A percentile compares a stretch with the other conserved stretches of the same genome.
Evolutionary conservation across 2,113 vertebrate species (phyloP).

Genomic region (Apus apus): DNA sequence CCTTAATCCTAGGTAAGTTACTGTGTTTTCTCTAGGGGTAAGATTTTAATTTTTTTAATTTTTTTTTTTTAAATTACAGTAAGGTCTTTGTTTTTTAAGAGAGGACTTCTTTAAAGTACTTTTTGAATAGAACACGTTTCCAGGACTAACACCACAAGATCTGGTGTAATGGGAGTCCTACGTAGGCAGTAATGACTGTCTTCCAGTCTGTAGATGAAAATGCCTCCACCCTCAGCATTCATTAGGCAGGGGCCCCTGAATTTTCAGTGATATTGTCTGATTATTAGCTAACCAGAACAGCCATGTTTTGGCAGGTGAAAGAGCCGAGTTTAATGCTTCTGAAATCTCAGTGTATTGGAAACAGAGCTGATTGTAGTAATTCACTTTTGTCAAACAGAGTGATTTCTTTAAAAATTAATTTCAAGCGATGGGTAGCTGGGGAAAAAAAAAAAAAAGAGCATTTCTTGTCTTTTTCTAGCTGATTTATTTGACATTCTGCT

Average conservation of each 20-base stretch:
- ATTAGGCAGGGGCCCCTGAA: neutral
- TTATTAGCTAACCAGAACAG: neutral
- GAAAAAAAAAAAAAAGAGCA: neutral
- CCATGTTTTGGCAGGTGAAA: neutral
- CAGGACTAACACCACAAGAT: neutral
- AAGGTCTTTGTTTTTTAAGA: neutral
- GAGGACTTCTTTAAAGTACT: neutral
- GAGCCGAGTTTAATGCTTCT: neutral
- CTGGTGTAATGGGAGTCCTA: neutral
- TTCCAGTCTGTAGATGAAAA: neutral
- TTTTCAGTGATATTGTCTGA: neutral
- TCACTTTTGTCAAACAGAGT: neutral
- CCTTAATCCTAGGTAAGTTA: conserved; percentile 93
- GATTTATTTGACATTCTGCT: conserved; percentile 98
- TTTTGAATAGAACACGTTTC: neutral
- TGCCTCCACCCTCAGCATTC: neutral
- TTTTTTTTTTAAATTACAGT: neutral
- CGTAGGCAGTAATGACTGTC: neutral
- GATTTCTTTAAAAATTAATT: neutral
- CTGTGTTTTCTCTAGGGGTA: neutral
- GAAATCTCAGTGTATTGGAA: neutral
- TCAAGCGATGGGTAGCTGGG: neutral
- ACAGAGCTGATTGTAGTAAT: neutral
- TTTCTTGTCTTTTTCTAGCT: conserved; percentile 79
- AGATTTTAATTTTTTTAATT: neutral